Conservation (phyloP, 2,113 vertebrate genomes). For the Indri indri region DNA sequence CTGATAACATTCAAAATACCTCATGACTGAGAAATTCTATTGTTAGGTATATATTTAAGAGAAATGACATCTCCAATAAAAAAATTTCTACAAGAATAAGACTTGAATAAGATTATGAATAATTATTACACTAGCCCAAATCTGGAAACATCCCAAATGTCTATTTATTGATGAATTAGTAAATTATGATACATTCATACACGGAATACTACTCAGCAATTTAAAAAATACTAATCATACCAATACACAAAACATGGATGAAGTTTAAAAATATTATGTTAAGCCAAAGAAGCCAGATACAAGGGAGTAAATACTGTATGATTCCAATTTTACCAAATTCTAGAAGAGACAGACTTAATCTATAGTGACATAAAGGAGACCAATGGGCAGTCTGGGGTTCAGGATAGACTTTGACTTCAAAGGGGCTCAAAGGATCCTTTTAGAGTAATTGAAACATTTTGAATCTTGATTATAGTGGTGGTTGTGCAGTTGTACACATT, state of each 20-base stretch:
- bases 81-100: neutral
- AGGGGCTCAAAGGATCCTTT: neutral
- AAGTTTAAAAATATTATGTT: neutral
- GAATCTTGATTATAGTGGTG: neutral
- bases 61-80: neutral
- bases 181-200: neutral
- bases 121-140: neutral
- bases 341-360: neutral
- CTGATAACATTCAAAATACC: neutral
- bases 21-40: neutral
- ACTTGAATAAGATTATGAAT: neutral
- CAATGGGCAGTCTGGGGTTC: neutral
- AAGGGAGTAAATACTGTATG: neutral
- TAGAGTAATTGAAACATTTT: slow-evolving; percentile 43
- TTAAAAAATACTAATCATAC: neutral
- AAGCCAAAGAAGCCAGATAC: neutral
- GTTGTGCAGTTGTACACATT: slow-evolving; percentile 33
- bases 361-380: neutral
- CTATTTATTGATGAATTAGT: neutral
- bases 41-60: neutral
- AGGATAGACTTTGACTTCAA: slow-evolving; percentile 15
- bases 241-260: neutral
- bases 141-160: neutral
- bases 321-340: neutral
- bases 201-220: neutral